Percentiles rank a stretch among this genome's conserved stretches.
Conservation (phyloP, 2,888 invertebrate species). For the Trachelus tabidus region DNA sequence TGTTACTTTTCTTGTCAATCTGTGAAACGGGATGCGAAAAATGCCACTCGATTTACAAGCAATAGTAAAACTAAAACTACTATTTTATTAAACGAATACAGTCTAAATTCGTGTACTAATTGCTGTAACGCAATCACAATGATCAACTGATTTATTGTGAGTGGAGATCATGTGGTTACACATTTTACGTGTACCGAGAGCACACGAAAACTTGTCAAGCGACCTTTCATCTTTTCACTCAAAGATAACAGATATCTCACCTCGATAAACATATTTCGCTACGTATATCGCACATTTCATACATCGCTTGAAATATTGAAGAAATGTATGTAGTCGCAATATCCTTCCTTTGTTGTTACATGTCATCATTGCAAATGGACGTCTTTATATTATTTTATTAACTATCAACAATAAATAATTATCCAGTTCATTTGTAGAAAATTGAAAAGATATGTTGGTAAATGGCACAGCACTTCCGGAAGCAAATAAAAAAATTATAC, state of each 20-base stretch:
- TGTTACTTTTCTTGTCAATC: neutral
- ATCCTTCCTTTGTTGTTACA: neutral
- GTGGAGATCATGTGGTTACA: neutral
- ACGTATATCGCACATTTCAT: neutral
- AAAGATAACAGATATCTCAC: neutral
- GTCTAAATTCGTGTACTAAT: constrained; percentile 2
- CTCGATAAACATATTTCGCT: neutral
- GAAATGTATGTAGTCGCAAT: neutral
- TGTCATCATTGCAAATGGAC: neutral
- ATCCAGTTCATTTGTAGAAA: neutral
- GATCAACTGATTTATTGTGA: neutral
- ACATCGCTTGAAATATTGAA: neutral
- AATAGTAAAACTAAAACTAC: constrained; percentile 7
- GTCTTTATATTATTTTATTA: neutral
- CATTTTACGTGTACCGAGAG: neutral
- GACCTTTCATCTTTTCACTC: neutral
- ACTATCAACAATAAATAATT: neutral
- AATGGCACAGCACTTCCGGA: neutral
- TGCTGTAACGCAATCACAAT: neutral
- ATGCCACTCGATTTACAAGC: neutral
- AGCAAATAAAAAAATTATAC: neutral
- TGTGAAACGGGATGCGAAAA: neutral
- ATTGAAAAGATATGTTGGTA: neutral
- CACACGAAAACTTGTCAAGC: neutral
- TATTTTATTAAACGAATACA: constrained; percentile 3